Conservation (phyloP, 2,888 invertebrate genomes). For the Gastracanthus pulcherrimus region DNA sequence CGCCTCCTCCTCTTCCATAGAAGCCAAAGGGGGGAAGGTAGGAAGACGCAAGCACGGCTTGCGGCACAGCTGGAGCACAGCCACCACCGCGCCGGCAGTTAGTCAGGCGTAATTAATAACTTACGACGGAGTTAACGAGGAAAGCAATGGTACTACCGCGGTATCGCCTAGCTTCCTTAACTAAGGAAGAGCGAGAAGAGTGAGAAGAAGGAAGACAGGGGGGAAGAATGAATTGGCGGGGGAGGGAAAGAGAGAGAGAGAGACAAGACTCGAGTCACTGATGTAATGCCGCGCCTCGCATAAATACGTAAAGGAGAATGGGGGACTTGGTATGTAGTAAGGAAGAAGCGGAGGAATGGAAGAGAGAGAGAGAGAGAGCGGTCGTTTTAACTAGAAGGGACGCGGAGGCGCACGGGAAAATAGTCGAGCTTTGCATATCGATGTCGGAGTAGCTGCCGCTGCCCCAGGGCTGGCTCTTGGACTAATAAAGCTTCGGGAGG, state of each 20-base stretch:
- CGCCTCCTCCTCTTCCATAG: not conserved
- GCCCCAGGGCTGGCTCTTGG: not conserved
- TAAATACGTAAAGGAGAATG: conserved; percentile 48
- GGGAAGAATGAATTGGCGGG: conserved; percentile 60
- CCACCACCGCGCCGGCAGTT: conserved; percentile 63
- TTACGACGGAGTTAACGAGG: conserved; percentile 72
- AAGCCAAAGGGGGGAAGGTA: conserved; percentile 19
- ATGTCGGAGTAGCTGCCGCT: conserved; percentile 43
- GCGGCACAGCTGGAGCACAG: conserved; percentile 73
- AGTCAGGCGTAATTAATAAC: conserved; percentile 76
- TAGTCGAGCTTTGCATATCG: conserved; percentile 55
- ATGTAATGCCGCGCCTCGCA: conserved; percentile 43
- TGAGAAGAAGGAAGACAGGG: conserved; percentile 60
- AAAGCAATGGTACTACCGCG: conserved; percentile 61
- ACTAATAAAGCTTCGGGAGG: conserved; percentile 48
- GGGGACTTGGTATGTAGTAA: not conserved
- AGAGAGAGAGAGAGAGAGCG: not conserved
- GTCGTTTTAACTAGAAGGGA: conserved; percentile 2
- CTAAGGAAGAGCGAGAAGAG: conserved; percentile 36
- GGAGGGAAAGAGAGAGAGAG: conserved; percentile 60
- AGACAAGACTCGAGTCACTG: conserved; percentile 53
- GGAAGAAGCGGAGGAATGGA: not conserved
- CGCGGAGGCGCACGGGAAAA: conserved; percentile 23
- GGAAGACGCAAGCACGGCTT: not conserved
- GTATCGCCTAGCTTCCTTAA: conserved; percentile 56